These are phyloP conservation scores for Dendroctonus ponderosae DNA, from an alignment of 1,140 invertebrate species.

Conservation along the genomic window DNA sequence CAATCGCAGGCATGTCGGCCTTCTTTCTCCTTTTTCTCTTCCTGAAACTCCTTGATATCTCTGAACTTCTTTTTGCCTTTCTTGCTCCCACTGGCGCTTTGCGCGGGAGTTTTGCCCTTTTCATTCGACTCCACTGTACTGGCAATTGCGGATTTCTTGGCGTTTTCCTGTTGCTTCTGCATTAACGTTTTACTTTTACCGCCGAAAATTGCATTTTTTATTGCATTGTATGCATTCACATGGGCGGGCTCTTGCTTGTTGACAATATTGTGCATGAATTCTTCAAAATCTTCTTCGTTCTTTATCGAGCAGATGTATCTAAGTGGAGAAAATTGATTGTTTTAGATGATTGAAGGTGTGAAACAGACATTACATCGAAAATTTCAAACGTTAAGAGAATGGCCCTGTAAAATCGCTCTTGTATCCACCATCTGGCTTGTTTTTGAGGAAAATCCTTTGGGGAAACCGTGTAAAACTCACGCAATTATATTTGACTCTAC, in stretches of 20 bases:
- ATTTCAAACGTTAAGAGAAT: neutral
- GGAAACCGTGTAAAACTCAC: constrained; percentile 4
- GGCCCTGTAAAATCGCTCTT: no score
- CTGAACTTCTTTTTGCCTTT: constrained; percentile 43
- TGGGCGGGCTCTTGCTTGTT: constrained; percentile 64
- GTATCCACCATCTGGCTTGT: no score
- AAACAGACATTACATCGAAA: neutral
- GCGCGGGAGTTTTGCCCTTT: constrained; percentile 1
- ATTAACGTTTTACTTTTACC: constrained; percentile 24
- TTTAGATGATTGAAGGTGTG: neutral
- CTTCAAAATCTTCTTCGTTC: constrained; percentile 65
- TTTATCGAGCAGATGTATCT: constrained; percentile 67
- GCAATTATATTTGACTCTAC: constrained; percentile 36
- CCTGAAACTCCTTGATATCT: constrained; percentile 38
- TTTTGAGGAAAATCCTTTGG: neutral
- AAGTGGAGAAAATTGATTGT: constrained; percentile 1
- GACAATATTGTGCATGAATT: constrained; percentile 67
- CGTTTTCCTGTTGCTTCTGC: neutral
- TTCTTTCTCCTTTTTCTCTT: constrained; percentile 39
- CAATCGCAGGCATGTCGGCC: constrained; percentile 86
- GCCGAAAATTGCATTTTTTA: constrained; percentile 57
- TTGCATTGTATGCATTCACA: constrained; percentile 62
- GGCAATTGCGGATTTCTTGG: neutral
- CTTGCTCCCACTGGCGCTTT: constrained; percentile 32
- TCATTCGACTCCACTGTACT: neutral